phyloP scores from a whole-genome alignment of 2,888 invertebrate species.

The Muscina levida region DNA sequence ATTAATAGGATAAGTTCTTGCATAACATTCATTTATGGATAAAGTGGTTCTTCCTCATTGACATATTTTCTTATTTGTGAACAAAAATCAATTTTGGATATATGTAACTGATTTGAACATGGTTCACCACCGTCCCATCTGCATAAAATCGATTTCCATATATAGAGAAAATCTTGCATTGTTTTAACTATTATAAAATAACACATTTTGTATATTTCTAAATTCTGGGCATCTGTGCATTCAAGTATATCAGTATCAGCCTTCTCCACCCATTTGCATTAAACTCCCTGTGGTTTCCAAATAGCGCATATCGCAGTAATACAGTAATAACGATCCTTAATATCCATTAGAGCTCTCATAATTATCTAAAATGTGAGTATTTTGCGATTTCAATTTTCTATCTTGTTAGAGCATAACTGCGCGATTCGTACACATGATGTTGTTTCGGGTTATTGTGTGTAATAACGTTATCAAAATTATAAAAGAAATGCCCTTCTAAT shows the following conservation, averaged over 20 bases:
- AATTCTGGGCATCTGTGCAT: too few species aligned
- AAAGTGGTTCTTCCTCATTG: too few species aligned
- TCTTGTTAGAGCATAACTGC: not conserved
- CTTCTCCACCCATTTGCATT: not conserved
- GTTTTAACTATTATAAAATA: too few species aligned
- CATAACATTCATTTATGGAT: too few species aligned
- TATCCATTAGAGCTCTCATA: slow-evolving; percentile 41
- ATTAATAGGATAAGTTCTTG: too few species aligned
- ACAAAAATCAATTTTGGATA: too few species aligned
- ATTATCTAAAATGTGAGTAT: slow-evolving; percentile 30
- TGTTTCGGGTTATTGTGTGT: slow-evolving; percentile 14
- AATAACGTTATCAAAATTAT: slow-evolving; percentile 46
- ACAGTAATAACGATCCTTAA: slow-evolving; percentile 14
- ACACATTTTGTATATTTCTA: too few species aligned
- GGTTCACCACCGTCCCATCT: too few species aligned
- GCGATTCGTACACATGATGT: not conserved
- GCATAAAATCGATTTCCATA: too few species aligned
- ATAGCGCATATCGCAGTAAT: slow-evolving; percentile 23
- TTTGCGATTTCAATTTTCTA: slow-evolving; percentile 20
- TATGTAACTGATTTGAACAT: too few species aligned
- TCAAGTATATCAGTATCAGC: not conserved
- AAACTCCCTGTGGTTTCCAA: slow-evolving; percentile 19
- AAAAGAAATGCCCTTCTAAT: slow-evolving; percentile 71
- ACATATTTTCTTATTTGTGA: too few species aligned
- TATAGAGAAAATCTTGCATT: too few species aligned